phyloP scores from a whole-genome alignment of 2,797 vertebrate species.

The Hyperoplus lanceolatus region DNA sequence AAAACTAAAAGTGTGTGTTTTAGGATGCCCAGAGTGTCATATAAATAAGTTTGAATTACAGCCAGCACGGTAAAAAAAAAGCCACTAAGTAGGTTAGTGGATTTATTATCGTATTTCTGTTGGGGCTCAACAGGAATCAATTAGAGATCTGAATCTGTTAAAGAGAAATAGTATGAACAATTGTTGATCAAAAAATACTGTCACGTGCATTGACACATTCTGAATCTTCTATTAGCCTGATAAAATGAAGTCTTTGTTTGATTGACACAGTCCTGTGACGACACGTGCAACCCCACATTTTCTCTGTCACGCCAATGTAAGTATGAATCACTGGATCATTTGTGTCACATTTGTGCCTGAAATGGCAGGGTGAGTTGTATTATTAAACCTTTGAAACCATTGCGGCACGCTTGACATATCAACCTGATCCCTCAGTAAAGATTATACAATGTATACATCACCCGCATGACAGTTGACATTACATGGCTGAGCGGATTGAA shows the following conservation, averaged over 20 bases:
- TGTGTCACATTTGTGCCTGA: constrained; percentile 68
- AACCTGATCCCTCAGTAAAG: constrained; percentile 71
- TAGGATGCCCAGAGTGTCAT: background rate
- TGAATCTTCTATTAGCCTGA: constrained; percentile 16
- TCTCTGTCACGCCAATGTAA: constrained; percentile 39
- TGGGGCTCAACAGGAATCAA: background rate
- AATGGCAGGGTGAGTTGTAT: constrained; percentile 57
- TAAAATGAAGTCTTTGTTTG: constrained; percentile 18
- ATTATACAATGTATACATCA: constrained; percentile 72
- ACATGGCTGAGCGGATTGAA: constrained; percentile 56
- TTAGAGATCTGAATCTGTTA: constrained; percentile 14
- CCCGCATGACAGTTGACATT: constrained; percentile 66
- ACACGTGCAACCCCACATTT: constrained; percentile 4
- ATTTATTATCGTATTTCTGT: constrained; percentile 5
- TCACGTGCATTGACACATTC: background rate
- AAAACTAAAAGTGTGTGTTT: constrained; percentile 1
- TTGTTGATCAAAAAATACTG: constrained; percentile 1
- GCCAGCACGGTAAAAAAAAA: background rate
- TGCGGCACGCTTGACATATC: constrained; percentile 68
- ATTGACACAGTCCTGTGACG: constrained; percentile 21
- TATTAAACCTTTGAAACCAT: constrained; percentile 68
- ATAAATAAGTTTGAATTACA: background rate
- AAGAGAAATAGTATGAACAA: background rate
- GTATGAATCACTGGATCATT: constrained; percentile 65
- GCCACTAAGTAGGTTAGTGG: background rate